phyloP scores from a whole-genome alignment of 2,888 invertebrate genomes.

The Chalcosyrphus nemorum region DNA sequence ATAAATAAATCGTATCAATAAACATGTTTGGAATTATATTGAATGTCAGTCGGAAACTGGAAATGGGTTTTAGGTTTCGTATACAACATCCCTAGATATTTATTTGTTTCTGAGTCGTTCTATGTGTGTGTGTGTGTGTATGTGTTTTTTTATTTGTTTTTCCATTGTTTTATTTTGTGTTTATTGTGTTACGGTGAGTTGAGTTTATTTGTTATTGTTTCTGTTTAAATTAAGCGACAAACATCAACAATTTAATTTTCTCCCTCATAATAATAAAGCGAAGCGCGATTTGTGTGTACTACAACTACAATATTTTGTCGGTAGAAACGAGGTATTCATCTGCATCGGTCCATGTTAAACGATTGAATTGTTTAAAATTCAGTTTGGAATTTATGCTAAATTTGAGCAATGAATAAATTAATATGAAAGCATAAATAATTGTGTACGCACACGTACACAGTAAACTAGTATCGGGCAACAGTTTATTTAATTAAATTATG shows the following conservation, averaged over 20 bases:
- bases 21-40: slow-evolving; percentile 61
- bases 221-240: slow-evolving; percentile 45
- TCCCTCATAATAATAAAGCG: background rate
- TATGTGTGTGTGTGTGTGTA: no score
- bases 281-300: background rate
- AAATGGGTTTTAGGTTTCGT: slow-evolving; percentile 44
- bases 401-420: slow-evolving; percentile 58
- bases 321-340: background rate
- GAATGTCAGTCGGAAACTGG: slow-evolving; percentile 53
- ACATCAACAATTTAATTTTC: slow-evolving; percentile 42
- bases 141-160: background rate
- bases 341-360: background rate
- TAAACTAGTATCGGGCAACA: slow-evolving; percentile 38
- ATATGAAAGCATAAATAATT: slow-evolving; percentile 49
- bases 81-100: background rate
- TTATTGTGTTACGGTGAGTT: slow-evolving; percentile 24
- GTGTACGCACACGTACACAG: slow-evolving; percentile 10
- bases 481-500: slow-evolving; percentile 69
- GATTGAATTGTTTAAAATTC: slow-evolving; percentile 57
- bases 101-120: slow-evolving; percentile 11
- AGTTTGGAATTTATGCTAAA: slow-evolving; percentile 48
- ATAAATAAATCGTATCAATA: slow-evolving; percentile 72
- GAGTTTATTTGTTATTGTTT: background rate
- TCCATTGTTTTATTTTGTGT: slow-evolving; percentile 22
- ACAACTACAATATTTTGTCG: background rate